phyloP scores from a whole-genome alignment of 2,113 vertebrate species.

The Tragelaphus buxtoni region DNA sequence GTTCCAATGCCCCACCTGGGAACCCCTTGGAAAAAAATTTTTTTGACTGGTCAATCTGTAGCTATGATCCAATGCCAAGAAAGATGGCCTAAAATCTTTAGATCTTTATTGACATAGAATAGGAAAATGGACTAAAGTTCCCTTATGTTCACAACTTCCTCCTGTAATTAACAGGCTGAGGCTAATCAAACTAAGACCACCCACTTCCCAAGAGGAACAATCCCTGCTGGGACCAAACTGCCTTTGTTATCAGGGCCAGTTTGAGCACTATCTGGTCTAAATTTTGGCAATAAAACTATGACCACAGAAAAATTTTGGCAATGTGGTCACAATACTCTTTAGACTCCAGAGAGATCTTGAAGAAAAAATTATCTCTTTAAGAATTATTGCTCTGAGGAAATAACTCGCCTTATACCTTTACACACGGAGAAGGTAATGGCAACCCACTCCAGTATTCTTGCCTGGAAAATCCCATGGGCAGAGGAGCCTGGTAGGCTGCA shows the following conservation, averaged over 20 bases:
- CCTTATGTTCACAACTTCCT: neutral
- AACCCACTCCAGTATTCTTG: too few species aligned
- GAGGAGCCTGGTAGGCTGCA: too few species aligned
- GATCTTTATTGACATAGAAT: neutral
- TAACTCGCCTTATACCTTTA: neutral
- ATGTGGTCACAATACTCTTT: neutral
- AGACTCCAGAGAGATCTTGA: neutral
- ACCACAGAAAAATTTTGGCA: neutral
- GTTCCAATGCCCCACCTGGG: neutral
- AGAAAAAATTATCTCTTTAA: neutral
- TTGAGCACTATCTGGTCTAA: neutral
- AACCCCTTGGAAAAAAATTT: neutral
- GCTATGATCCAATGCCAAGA: neutral
- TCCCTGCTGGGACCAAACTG: neutral
- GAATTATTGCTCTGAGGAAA: neutral
- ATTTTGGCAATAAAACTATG: neutral
- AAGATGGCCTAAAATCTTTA: neutral
- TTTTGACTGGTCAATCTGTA: neutral
- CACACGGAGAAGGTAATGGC: too few species aligned
- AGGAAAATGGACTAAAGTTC: neutral
- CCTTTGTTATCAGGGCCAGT: neutral
- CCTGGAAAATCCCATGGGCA: too few species aligned
- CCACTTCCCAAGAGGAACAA: neutral
- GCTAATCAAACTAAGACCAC: neutral
- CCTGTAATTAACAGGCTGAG: neutral